Conservation (phyloP, 2,888 invertebrate species). For the Tenthredo livida region DNA sequence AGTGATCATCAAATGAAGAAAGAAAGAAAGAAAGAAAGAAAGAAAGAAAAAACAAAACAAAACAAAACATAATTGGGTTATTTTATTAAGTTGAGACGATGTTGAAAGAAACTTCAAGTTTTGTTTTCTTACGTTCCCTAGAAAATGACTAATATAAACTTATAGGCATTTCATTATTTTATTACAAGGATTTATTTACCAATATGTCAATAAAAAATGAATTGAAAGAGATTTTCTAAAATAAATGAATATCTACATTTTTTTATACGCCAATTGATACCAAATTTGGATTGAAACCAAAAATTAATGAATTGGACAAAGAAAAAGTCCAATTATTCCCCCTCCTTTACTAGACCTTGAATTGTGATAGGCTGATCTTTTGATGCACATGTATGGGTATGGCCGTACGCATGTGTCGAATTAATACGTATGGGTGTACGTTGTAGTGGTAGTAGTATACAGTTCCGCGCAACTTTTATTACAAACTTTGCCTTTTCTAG, state of each 20-base stretch:
- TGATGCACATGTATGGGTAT: not conserved
- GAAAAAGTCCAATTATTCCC: not conserved
- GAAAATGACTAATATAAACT: not conserved
- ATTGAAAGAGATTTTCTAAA: not conserved
- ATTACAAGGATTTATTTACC: no score
- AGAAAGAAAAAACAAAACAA: not conserved
- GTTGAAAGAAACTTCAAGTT: no score
- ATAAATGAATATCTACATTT: not conserved
- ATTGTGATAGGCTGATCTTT: not conserved
- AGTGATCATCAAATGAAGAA: not conserved
- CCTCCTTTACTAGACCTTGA: not conserved
- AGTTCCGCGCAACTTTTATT: slow-evolving; percentile 11
- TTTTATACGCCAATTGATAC: not conserved
- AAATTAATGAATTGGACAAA: not conserved
- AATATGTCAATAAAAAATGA: not conserved
- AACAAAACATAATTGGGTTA: not conserved
- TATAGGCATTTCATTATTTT: not conserved
- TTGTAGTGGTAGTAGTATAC: no score
- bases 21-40: no score
- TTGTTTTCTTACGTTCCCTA: not conserved
- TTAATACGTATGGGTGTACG: not conserved
- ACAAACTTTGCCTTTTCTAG: slow-evolving; percentile 46
- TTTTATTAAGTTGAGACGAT: not conserved
- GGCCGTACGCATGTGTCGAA: not conserved
- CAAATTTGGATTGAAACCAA: not conserved